phyloP scores from a whole-genome alignment of 2,113 vertebrate species.

The Pedetes capensis region DNA sequence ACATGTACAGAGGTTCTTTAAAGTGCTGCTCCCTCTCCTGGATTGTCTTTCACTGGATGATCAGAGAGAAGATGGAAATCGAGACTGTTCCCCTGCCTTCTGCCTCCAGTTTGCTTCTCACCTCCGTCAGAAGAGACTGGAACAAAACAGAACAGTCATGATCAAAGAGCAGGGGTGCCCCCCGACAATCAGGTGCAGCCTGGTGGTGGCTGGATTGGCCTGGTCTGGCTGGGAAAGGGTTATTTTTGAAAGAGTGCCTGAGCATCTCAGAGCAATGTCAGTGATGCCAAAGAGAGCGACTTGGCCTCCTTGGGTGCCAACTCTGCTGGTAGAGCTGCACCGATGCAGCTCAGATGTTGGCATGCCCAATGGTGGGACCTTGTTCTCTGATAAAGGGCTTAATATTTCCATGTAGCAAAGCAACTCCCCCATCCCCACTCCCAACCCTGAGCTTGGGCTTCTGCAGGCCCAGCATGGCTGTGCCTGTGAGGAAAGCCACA shows the following conservation, averaged over 20 bases:
- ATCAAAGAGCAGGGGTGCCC: not conserved
- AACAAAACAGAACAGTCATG: not conserved
- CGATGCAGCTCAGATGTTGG: constrained; percentile 55
- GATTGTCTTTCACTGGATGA: not conserved
- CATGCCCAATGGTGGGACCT: constrained; percentile 81
- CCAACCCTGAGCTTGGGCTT: constrained; percentile 56
- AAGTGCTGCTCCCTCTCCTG: constrained; percentile 6
- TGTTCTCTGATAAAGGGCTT: constrained; percentile 87
- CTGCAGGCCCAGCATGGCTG: constrained; percentile 54
- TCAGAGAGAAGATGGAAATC: not conserved
- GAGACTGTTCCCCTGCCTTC: not conserved
- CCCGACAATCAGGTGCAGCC: not conserved
- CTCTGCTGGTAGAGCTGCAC: not conserved
- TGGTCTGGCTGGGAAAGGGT: constrained; percentile 6
- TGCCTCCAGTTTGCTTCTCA: not conserved
- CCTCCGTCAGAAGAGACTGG: not conserved
- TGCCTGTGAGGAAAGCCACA: constrained; percentile 58
- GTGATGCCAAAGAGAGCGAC: constrained; percentile 71
- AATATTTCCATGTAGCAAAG: constrained; percentile 82
- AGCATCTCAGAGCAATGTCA: constrained; percentile 69
- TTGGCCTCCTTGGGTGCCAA: constrained; percentile 52
- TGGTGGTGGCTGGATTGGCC: not conserved
- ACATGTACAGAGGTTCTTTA: not conserved
- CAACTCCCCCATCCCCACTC: constrained; percentile 68
- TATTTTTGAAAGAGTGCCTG: constrained; percentile 53